A percentile compares a stretch with the other conserved stretches of the same genome.
phyloP scores from a whole-genome alignment of 2,888 invertebrate genomes.

The Nebria salina region DNA sequence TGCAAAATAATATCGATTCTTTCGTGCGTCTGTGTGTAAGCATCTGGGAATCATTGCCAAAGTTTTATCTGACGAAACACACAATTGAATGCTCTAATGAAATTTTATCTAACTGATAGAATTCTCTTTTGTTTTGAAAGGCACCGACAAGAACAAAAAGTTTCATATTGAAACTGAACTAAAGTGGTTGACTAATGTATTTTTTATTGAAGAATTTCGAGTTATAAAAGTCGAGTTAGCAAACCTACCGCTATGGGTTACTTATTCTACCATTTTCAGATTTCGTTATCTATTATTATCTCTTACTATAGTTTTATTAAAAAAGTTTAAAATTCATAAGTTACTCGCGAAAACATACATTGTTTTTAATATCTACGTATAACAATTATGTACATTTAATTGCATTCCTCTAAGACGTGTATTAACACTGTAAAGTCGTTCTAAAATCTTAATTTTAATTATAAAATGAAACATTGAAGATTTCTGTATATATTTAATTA shows the following conservation, averaged over 20 bases:
- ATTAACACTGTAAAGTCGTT: no score
- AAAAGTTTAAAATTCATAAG: no score
- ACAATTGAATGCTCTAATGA: not conserved
- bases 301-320: not conserved
- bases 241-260: not conserved
- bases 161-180: not conserved
- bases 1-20: not conserved
- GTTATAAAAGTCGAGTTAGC: not conserved
- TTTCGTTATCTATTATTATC: not conserved
- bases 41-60: not conserved
- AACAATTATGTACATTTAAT: no score
- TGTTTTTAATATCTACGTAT: no score
- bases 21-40: not conserved
- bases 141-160: not conserved
- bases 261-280: not conserved
- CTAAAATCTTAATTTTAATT: no score
- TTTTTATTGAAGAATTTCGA: not conserved
- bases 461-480: no score
- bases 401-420: no score
- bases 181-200: not conserved
- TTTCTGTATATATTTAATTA: no score
- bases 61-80: not conserved
- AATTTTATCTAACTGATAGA: not conserved
- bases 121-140: not conserved
- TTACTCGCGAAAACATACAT: no score